These are phyloP conservation scores for Helicoverpa zea DNA, from an alignment of 1,140 invertebrate species.

Conservation along the genomic window DNA sequence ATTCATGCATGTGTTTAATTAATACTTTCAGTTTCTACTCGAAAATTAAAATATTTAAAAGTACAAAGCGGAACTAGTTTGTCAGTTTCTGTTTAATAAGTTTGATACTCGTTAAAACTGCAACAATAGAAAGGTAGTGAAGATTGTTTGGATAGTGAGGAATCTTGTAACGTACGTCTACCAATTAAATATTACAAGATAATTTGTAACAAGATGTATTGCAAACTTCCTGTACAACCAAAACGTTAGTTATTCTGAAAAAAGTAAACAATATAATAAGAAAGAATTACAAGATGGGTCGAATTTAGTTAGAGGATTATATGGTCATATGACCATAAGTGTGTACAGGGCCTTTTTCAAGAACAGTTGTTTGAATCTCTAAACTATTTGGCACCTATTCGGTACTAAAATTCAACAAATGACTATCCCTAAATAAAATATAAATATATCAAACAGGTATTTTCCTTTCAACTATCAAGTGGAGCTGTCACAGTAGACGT, in stretches of 20 bases:
- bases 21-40: slow-evolving; percentile 67
- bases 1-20: slow-evolving; percentile 58
- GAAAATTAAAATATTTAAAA: slow-evolving; percentile 51
- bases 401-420: too few species aligned
- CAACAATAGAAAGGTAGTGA: slow-evolving; percentile 1
- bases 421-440: slow-evolving; percentile 13
- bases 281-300: too few species aligned
- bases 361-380: not conserved
- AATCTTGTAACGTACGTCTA: not conserved
- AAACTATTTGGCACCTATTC: not conserved
- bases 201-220: too few species aligned
- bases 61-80: slow-evolving; percentile 49
- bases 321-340: too few species aligned
- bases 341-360: too few species aligned
- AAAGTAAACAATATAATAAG: too few species aligned
- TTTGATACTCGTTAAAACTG: not conserved
- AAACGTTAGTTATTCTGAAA: too few species aligned
- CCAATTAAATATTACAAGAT: slow-evolving; percentile 30
- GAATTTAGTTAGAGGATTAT: too few species aligned
- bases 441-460: slow-evolving; percentile 8
- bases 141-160: not conserved
- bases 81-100: slow-evolving; percentile 28
- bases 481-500: slow-evolving; percentile 39
- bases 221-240: too few species aligned
- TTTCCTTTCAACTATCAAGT: slow-evolving; percentile 12